Conservation (phyloP, 2,113 vertebrate species). For the Rhea americana region DNA sequence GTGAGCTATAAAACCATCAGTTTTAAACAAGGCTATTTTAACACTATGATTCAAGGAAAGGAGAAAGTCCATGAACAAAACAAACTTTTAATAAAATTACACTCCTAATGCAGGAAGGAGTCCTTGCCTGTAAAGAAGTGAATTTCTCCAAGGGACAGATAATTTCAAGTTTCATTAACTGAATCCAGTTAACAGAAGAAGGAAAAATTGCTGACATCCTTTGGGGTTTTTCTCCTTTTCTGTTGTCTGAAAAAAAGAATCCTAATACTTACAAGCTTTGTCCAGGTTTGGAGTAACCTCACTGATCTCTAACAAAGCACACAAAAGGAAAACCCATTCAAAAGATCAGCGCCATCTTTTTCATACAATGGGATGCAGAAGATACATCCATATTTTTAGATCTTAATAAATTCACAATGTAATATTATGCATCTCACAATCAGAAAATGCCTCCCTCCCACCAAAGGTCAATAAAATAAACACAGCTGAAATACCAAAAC, state of each 20-base stretch:
- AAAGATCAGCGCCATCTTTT: not conserved
- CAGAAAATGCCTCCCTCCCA: not conserved
- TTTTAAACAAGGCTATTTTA: not conserved
- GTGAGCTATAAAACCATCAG: accelerated
- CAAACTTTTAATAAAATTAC: not conserved
- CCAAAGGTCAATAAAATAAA: not conserved
- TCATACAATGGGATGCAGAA: not conserved
- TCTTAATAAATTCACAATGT: not conserved
- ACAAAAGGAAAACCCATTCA: not conserved
- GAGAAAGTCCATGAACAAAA: not conserved
- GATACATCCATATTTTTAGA: not conserved
- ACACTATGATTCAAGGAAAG: not conserved
- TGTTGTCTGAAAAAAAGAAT: not conserved
- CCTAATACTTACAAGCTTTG: not conserved
- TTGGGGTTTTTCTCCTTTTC: not conserved
- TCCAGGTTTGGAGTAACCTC: not conserved
- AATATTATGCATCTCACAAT: not conserved
- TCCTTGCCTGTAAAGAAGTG: accelerated
- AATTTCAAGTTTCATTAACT: not conserved
- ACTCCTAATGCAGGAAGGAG: not conserved
- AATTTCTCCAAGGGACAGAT: not conserved
- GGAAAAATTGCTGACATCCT: not conserved
- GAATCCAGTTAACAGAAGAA: not conserved
- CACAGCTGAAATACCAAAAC: not conserved
- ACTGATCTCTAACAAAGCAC: not conserved